Percentiles rank a stretch among this genome's conserved stretches.
These are phyloP conservation scores for Leucozona laternaria DNA, from an alignment of 2,888 invertebrate species.

Conservation along the genomic window DNA sequence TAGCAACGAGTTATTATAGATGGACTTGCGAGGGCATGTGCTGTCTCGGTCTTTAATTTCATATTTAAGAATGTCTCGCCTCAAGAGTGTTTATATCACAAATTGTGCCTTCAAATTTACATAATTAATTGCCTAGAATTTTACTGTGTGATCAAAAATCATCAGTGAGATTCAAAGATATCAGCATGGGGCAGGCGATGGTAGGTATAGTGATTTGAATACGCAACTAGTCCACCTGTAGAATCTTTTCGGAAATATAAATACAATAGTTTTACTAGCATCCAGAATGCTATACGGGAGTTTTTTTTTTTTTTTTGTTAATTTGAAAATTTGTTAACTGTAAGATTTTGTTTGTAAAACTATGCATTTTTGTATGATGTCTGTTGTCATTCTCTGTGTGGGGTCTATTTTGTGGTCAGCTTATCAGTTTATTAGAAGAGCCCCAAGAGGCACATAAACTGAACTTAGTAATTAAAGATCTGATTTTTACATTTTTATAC, in stretches of 20 bases:
- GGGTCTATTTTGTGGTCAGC: slow-evolving; percentile 26
- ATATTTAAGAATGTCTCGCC: slow-evolving; percentile 17
- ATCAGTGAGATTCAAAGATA: slow-evolving; percentile 35
- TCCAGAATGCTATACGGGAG: slow-evolving; percentile 18
- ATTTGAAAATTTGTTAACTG: slow-evolving; percentile 67
- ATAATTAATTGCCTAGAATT: slow-evolving; percentile 60
- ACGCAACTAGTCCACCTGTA: slow-evolving; percentile 47
- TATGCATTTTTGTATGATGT: slow-evolving; percentile 6
- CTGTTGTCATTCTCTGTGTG: slow-evolving; percentile 46
- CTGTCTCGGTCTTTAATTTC: not conserved
- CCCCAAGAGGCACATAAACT: slow-evolving; percentile 21
- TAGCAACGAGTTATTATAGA: slow-evolving; percentile 12
- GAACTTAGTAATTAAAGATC: slow-evolving; percentile 46
- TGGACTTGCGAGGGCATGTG: not conserved
- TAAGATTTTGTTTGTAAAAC: slow-evolving; percentile 26
- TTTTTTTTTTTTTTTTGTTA: slow-evolving; percentile 34
- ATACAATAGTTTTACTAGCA: slow-evolving; percentile 55
- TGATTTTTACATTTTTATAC: slow-evolving; percentile 20
- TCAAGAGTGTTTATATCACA: slow-evolving; percentile 51
- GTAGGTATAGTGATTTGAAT: slow-evolving; percentile 42
- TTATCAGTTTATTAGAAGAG: slow-evolving; percentile 13
- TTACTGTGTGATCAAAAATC: slow-evolving; percentile 12
- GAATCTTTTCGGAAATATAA: slow-evolving; percentile 6
- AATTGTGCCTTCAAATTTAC: slow-evolving; percentile 51
- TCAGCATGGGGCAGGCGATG: slow-evolving; percentile 48